These are phyloP conservation scores for Hiodon alosoides DNA, from an alignment of 2,113 vertebrate genomes.

Conservation along the genomic window DNA sequence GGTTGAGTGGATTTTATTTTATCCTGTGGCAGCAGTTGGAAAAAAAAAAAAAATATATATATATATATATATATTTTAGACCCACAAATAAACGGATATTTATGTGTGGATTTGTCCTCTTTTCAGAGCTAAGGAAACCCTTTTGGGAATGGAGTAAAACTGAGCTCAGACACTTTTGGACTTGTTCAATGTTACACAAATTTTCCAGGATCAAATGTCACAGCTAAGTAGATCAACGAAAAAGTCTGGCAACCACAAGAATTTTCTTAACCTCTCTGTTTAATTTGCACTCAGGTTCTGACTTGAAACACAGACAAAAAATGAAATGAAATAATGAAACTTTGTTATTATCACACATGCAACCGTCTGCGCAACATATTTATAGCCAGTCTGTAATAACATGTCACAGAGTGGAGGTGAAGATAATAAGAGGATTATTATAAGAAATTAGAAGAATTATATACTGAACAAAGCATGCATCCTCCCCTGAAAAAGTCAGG, in stretches of 20 bases:
- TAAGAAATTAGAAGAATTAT: not conserved
- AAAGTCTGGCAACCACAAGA: slow-evolving; percentile 21
- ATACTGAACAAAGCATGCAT: not conserved
- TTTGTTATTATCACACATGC: too few species aligned
- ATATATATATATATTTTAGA: too few species aligned
- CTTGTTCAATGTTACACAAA: slow-evolving; percentile 9
- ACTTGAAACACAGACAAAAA: slow-evolving; percentile 16
- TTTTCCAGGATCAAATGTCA: slow-evolving; percentile 26
- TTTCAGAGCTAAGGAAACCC: not conserved
- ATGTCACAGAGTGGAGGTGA: not conserved
- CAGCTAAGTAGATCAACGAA: slow-evolving; percentile 26
- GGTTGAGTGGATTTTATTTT: too few species aligned
- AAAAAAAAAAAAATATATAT: too few species aligned
- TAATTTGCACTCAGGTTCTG: slow-evolving; percentile 19
- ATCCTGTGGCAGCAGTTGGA: too few species aligned
- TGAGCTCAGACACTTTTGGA: slow-evolving; percentile 6
- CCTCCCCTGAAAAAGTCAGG: not conserved
- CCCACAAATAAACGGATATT: too few species aligned
- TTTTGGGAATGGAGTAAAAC: too few species aligned
- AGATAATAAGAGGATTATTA: slow-evolving; percentile 6
- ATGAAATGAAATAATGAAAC: too few species aligned
- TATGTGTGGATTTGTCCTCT: too few species aligned
- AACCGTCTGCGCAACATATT: not conserved
- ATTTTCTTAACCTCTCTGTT: slow-evolving; percentile 9
- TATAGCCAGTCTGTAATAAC: not conserved